A percentile compares a stretch with the other conserved stretches of the same genome.
Conservation (phyloP, 2,113 vertebrate species). For the Microtus montanus region DNA sequence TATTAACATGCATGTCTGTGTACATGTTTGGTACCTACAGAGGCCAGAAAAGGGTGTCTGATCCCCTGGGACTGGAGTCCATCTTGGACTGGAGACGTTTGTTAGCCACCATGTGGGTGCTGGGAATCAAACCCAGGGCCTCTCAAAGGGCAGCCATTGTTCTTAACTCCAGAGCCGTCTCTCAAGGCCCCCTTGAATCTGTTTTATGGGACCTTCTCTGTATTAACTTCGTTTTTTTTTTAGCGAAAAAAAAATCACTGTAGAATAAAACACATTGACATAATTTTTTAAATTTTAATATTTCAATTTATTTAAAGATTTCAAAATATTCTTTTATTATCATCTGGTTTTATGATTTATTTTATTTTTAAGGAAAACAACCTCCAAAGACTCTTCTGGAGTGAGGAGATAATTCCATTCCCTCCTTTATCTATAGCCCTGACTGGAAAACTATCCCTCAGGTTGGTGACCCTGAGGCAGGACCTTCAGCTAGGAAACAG, state of each 20-base stretch:
- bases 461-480: not conserved
- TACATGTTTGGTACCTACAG: not conserved
- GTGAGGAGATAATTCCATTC: slow-evolving; percentile 20
- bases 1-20: not conserved
- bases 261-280: slow-evolving; percentile 24
- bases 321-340: too few species aligned
- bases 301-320: too few species aligned
- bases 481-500: not conserved
- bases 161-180: not conserved
- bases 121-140: not conserved
- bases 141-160: not conserved
- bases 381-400: slow-evolving; percentile 46
- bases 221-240: not conserved
- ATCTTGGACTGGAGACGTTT: not conserved
- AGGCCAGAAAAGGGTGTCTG: not conserved
- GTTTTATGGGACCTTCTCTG: not conserved
- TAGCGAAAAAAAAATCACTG: not conserved
- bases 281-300: not conserved
- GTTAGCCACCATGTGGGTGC: not conserved
- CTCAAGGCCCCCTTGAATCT: not conserved
- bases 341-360: too few species aligned
- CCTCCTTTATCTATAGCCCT: slow-evolving; percentile 1
- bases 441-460: slow-evolving; percentile 52
- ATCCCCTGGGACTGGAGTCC: not conserved
- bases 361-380: slow-evolving; percentile 12